Base-by-base conservation (phyloP, 1,140 invertebrate species). In the Paralvinella palmiformis region DNA sequence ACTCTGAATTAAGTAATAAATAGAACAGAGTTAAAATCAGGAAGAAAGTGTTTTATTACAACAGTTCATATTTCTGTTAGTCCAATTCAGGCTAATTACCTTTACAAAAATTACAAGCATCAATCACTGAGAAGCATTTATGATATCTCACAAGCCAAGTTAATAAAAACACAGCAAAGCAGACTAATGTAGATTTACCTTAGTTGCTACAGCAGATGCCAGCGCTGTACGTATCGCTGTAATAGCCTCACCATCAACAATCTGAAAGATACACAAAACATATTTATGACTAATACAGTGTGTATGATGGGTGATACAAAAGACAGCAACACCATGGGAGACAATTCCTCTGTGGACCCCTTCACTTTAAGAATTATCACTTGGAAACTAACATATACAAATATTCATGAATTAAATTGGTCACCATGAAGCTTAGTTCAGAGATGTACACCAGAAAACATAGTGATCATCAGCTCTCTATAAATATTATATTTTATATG, bases 181-280 rank as follows among this genome's bases (percentile, higher is more conserved):
- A 13, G 13, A n/a, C 13, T 15, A 33, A 7, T 29, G 17, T 58
- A 15, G 17, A 0, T 82, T 68, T 69, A 85, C 81, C 72, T 86
- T 85, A 3, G 85, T 86, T 17, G 85, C 85, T 3, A 85, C 81
- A 41, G 83, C 75, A 1, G 86, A 86, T 29, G 84, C 85, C 36
- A 84, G 81, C 3, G 85, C 86, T 17, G 86, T 87, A 69, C 86
- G 81, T 80, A 82, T 84, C 7, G 77, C 79, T 48, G 86, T 87
- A 58, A 87, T 85, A 27, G 84, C 72, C 59, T 78, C 78, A 17
- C 77, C 83, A 74, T 83, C 83, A 59, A 85, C 68, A 31, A 84
- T 71, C 83, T 84, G 52, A 15, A 74, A 33, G 58, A 33, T n/a
- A 53, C 3, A 24, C 10, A 13, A 27, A 35, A 15, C 10, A n/a